These are phyloP conservation scores for Invenusta paracnida DNA, from an alignment of 2,888 invertebrate genomes.

Conservation along the genomic window DNA sequence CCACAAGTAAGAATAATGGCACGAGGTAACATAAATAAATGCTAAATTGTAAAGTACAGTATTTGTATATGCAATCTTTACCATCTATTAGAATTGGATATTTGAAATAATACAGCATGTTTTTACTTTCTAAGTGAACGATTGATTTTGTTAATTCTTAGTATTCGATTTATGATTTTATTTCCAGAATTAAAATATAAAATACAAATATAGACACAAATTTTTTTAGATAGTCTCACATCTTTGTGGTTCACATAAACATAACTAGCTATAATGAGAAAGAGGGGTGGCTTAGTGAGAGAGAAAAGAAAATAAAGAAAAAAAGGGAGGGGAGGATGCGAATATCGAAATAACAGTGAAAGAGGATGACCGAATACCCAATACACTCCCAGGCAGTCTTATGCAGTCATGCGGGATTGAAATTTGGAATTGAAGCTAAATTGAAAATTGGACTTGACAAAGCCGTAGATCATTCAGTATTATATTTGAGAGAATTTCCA, in stretches of 20 bases:
- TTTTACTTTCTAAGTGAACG: no score
- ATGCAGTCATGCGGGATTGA: conserved; percentile 21
- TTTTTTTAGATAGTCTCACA: no score
- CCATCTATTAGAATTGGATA: no score
- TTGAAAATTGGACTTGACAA: conserved; percentile 29
- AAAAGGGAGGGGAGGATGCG: background rate
- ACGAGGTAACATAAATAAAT: no score
- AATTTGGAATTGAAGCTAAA: conserved; percentile 29
- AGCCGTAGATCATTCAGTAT: conserved; percentile 26
- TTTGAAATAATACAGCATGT: no score
- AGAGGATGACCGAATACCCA: background rate
- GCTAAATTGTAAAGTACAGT: no score
- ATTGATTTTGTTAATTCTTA: no score
- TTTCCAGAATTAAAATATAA: no score
- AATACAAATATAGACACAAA: no score
- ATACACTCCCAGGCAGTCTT: conserved; percentile 1
- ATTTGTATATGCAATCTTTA: no score
- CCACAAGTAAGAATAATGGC: no score
- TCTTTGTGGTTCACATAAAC: background rate
- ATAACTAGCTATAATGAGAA: background rate
- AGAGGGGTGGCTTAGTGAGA: background rate
- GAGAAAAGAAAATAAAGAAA: background rate
- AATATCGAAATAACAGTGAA: conserved; percentile 2
- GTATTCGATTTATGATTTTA: no score
- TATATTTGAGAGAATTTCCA: background rate